A percentile compares a stretch with the other conserved stretches of the same genome.
phyloP scores from a whole-genome alignment of 1,140 invertebrate genomes.

The Hyles euphorbiae region DNA sequence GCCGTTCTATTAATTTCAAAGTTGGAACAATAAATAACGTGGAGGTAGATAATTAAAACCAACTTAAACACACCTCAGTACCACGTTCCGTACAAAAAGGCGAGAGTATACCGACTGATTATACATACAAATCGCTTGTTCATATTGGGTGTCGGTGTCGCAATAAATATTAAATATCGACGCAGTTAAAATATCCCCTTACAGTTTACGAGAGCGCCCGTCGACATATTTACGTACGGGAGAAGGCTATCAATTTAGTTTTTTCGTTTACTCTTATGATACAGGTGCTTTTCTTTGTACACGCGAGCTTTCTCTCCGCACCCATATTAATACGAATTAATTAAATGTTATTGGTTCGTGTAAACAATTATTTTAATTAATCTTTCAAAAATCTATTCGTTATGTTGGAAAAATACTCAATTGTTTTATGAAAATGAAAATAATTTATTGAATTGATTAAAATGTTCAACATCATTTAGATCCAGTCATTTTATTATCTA shows the following conservation, averaged over 20 bases:
- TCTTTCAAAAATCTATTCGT: neutral
- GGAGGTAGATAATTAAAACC: too few species aligned
- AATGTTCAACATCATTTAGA: too few species aligned
- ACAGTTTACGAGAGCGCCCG: constrained; percentile 67
- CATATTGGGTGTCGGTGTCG: constrained; percentile 69
- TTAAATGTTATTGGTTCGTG: neutral
- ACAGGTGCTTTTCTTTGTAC: constrained; percentile 24
- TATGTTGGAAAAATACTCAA: too few species aligned
- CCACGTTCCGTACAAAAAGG: too few species aligned
- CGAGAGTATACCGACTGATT: constrained; percentile 20
- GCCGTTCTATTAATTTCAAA: too few species aligned
- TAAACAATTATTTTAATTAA: constrained; percentile 1
- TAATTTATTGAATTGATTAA: too few species aligned
- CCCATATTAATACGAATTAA: constrained; percentile 1
- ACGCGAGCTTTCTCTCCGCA: constrained; percentile 16
- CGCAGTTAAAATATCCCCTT: constrained; percentile 70
- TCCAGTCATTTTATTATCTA: too few species aligned
- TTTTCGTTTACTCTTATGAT: constrained; percentile 56
- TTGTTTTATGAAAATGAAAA: too few species aligned
- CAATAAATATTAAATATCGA: constrained; percentile 74
- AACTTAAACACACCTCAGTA: too few species aligned
- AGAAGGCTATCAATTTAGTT: constrained; percentile 63
- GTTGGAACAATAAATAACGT: too few species aligned
- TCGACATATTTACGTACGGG: constrained; percentile 66
- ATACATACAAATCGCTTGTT: constrained; percentile 61